Conservation (phyloP, 2,797 vertebrate species). For the Xiphorhynchus erythropygius region DNA sequence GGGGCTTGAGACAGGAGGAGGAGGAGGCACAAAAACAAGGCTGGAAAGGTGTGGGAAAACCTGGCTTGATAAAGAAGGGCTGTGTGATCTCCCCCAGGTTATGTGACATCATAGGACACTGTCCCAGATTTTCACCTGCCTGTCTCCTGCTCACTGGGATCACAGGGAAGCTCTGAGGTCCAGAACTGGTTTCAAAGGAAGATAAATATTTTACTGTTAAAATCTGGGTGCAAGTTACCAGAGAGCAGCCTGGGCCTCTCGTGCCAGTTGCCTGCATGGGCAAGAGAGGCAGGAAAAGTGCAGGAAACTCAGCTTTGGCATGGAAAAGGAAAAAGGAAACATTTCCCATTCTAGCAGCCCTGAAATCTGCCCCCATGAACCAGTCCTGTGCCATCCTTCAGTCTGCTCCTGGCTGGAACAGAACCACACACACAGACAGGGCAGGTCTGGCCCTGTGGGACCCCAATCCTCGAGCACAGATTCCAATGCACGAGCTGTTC, state of each 20-base stretch:
- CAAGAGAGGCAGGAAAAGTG: not conserved
- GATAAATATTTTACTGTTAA: not conserved
- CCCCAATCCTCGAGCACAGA: fast-evolving
- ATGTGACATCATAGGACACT: fast-evolving
- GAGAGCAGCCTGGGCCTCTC: not conserved
- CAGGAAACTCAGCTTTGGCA: not conserved
- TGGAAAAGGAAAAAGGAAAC: not conserved
- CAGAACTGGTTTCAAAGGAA: not conserved
- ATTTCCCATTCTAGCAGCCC: not conserved
- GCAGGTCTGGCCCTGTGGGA: not conserved
- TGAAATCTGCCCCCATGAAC: fast-evolving
- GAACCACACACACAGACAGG: not conserved
- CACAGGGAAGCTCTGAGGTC: not conserved
- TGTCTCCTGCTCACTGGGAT: not conserved
- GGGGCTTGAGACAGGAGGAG: not conserved
- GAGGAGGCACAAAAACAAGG: fast-evolving
- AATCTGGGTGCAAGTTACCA: not conserved
- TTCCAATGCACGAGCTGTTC: not conserved
- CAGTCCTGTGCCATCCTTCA: not conserved
- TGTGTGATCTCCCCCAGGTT: not conserved
- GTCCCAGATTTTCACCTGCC: not conserved
- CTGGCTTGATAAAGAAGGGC: not conserved
- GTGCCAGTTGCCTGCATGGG: not conserved
- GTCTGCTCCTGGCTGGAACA: not conserved
- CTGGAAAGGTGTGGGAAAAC: not conserved